Conservation (phyloP, 2,888 invertebrate genomes). For the Calliphora vomitoria region DNA sequence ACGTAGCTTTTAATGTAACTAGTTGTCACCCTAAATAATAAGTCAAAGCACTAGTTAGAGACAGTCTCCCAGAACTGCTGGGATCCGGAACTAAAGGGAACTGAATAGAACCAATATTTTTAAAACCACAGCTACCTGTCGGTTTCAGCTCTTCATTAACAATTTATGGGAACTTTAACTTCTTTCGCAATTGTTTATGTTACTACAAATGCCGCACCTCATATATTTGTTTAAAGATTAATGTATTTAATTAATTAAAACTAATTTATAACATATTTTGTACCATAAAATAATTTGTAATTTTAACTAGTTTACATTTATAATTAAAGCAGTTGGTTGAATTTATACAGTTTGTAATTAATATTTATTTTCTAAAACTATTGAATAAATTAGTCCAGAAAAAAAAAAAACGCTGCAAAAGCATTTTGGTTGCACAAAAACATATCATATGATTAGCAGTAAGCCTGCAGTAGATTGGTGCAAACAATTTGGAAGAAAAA, state of each 20-base stretch:
- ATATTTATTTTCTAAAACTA: neutral
- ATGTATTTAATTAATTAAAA: conserved; percentile 8
- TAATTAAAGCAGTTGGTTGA: conserved; percentile 7
- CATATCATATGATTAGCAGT: no score
- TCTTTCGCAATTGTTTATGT: neutral
- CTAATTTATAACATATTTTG: conserved; percentile 11
- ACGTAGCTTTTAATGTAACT: no score
- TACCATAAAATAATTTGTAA: conserved; percentile 7
- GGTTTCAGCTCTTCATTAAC: no score
- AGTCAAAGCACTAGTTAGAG: no score
- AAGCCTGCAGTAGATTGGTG: no score
- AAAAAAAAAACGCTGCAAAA: neutral
- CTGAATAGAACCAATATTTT: neutral
- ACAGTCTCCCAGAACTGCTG: no score
- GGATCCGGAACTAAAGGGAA: neutral
- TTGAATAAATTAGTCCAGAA: neutral
- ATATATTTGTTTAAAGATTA: conserved; percentile 9
- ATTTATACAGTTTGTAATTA: neutral
- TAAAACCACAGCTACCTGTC: neutral
- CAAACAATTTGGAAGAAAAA: no score
- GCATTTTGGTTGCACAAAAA: no score
- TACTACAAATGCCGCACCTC: neutral
- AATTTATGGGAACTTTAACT: neutral
- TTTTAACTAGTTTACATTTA: conserved; percentile 12
- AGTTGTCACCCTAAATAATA: no score